A percentile compares a stretch with the other conserved stretches of the same genome.
phyloP scores from a whole-genome alignment of 92 coral and sea anemone species.

The Anthopleura xanthogrammica region DNA sequence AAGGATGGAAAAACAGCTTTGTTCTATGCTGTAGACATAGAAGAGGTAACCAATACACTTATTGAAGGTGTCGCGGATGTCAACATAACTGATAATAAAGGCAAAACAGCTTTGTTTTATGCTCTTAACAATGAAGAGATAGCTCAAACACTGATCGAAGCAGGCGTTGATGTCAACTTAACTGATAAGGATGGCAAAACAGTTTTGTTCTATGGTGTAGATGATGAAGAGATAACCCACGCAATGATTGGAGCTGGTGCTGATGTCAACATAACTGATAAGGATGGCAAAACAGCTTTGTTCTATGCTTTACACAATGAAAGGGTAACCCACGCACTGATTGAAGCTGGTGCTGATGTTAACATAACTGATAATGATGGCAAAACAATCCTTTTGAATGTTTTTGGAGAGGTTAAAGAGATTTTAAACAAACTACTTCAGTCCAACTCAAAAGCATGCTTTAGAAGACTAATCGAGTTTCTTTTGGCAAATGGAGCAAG shows the following conservation, averaged over 20 bases:
- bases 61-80: background rate
- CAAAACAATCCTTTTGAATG: constrained; percentile 19
- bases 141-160: background rate
- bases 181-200: background rate
- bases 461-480: background rate
- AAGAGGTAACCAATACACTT: background rate
- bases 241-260: background rate
- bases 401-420: background rate
- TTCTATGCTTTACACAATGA: background rate
- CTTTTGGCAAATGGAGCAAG: background rate
- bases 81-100: background rate
- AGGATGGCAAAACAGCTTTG: background rate
- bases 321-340: background rate
- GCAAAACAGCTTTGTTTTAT: background rate
- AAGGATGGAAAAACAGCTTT: constrained; percentile 18
- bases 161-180: background rate
- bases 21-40: constrained; percentile 3
- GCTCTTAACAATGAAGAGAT: too few relatives aligned
- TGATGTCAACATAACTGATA: background rate
- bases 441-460: background rate
- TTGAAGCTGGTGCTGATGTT: background rate
- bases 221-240: background rate
- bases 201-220: background rate
- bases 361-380: constrained; percentile 17
- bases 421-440: background rate